phyloP scores from a whole-genome alignment of 2,113 vertebrate genomes.

The Pholis gunnellus region DNA sequence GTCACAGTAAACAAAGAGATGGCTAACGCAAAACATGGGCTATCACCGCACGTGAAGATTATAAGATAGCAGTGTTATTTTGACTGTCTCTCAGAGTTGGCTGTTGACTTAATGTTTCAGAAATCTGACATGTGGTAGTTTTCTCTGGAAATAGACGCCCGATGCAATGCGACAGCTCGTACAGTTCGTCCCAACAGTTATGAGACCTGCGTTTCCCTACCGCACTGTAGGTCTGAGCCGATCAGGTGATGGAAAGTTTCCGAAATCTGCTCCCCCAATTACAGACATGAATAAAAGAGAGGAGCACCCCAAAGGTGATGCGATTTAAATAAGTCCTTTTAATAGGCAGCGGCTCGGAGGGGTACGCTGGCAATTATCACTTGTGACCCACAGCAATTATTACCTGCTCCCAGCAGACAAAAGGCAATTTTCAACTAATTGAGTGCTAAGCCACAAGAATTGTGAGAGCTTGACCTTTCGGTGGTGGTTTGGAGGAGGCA shows the following conservation, averaged over 20 bases:
- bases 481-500: conserved; percentile 50
- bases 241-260: conserved; percentile 65
- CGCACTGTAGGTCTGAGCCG: conserved; percentile 17
- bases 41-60: background rate
- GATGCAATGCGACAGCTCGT: background rate
- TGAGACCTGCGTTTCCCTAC: background rate
- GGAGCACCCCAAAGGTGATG: conserved; percentile 78
- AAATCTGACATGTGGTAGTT: background rate
- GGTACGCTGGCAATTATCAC: conserved; percentile 90
- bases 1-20: no score
- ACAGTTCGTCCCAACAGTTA: background rate
- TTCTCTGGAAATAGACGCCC: background rate
- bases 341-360: conserved; percentile 87
- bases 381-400: conserved; percentile 92
- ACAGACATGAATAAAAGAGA: conserved; percentile 60
- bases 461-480: conserved; percentile 76
- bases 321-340: conserved; percentile 92
- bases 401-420: conserved; percentile 86
- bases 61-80: background rate
- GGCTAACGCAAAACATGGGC: no score
- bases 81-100: background rate
- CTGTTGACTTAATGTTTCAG: background rate
- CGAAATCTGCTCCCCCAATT: conserved; percentile 72
- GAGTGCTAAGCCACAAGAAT: conserved; percentile 86
- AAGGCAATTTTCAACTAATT: conserved; percentile 92